Conservation (phyloP, 2,113 vertebrate species). For the Callorhinus ursinus region DNA sequence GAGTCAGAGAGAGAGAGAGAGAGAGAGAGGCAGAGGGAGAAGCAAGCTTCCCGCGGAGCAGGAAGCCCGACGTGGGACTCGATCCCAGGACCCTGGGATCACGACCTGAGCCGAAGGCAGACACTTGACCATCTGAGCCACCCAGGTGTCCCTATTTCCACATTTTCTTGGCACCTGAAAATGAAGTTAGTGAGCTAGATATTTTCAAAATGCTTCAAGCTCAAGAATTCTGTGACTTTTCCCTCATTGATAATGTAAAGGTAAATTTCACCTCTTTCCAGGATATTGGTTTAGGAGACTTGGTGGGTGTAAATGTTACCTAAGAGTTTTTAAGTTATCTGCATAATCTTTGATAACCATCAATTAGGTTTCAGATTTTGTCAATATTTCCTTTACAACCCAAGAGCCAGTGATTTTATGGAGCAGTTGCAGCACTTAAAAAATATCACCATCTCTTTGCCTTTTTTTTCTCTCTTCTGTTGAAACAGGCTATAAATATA, state of each 20-base stretch:
- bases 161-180: constrained; percentile 42
- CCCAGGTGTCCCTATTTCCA: background rate
- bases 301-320: background rate
- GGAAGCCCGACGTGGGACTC: too few species aligned
- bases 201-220: constrained; percentile 13
- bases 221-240: constrained; percentile 56
- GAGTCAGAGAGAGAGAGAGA: too few species aligned
- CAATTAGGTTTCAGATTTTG: constrained; percentile 73
- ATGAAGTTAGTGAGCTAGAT: background rate
- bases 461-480: background rate
- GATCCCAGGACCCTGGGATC: too few species aligned
- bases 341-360: constrained; percentile 47
- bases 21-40: too few species aligned
- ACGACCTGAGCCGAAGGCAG: too few species aligned
- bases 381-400: constrained; percentile 70
- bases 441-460: background rate
- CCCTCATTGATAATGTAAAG: background rate
- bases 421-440: constrained; percentile 43
- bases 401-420: constrained; percentile 41
- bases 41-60: too few species aligned
- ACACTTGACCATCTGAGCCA: too few species aligned
- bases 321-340: constrained; percentile 53
- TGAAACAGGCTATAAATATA: background rate
- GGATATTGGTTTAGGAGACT: constrained; percentile 54
- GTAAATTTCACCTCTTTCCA: constrained; percentile 52